phyloP scores from a whole-genome alignment of 2,797 vertebrate genomes.

The Adelosebastes latens region DNA sequence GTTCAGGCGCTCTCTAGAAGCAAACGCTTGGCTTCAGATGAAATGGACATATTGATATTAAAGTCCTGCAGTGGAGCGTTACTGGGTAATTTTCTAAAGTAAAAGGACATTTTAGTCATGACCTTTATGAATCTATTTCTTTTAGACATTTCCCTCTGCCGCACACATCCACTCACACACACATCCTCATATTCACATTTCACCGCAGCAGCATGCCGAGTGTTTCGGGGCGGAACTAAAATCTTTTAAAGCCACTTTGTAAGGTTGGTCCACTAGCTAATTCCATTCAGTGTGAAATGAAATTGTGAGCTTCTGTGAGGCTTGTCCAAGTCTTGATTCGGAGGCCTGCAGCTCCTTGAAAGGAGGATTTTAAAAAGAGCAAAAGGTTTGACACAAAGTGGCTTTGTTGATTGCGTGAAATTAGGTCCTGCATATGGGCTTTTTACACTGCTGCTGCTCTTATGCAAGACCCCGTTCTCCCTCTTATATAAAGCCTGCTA shows the following conservation, averaged over 20 bases:
- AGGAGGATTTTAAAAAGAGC: constrained; percentile 72
- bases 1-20: not conserved
- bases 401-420: constrained; percentile 81
- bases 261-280: constrained; percentile 68
- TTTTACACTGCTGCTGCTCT: constrained; percentile 55
- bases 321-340: constrained; percentile 70
- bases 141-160: constrained; percentile 37
- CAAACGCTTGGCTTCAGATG: constrained; percentile 39
- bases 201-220: constrained; percentile 39
- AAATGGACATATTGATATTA: constrained; percentile 56
- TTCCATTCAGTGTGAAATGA: constrained; percentile 80
- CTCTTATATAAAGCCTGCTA: constrained; percentile 63
- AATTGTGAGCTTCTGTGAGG: constrained; percentile 71
- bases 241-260: constrained; percentile 75
- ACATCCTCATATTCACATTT: constrained; percentile 38
- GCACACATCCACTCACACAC: constrained; percentile 12
- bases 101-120: constrained; percentile 66
- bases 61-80: constrained; percentile 43
- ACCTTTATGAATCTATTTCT: constrained; percentile 69
- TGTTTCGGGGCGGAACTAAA: constrained; percentile 71
- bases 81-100: constrained; percentile 59
- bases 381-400: constrained; percentile 75
- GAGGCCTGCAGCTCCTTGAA: constrained; percentile 70
- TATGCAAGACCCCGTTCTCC: constrained; percentile 49
- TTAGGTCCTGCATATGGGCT: constrained; percentile 67